A percentile compares a stretch with the other conserved stretches of the same genome.
Evolutionary conservation across 1,140 invertebrate genomes (phyloP).

Genomic region (Drosophila hydei): DNA sequence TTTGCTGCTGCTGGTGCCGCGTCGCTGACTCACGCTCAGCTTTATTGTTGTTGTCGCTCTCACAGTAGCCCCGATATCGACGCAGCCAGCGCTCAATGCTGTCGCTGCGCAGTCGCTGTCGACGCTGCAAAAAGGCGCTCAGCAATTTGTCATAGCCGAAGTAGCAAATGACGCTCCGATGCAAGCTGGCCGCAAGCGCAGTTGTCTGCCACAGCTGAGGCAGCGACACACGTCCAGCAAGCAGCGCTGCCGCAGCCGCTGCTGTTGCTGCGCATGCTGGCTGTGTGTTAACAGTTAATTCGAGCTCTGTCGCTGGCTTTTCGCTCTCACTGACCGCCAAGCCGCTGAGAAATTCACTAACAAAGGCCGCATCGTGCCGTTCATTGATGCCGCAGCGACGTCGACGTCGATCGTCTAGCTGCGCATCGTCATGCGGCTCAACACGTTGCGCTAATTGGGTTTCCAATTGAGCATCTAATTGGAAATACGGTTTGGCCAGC

Average conservation of each 20-base stretch:
- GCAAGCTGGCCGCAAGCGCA: conserved; percentile 50
- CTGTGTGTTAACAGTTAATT: neutral
- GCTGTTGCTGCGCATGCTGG: neutral
- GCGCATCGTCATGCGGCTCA: neutral
- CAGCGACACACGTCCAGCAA: conserved; percentile 29
- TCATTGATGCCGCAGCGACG: conserved; percentile 64
- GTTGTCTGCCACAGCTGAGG: conserved; percentile 51
- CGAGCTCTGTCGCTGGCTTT: neutral
- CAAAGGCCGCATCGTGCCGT: conserved; percentile 54
- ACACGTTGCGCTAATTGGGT: neutral
- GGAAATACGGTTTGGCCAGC: conserved; percentile 23
- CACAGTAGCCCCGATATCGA: conserved; percentile 32
- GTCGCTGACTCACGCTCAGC: conserved; percentile 56
- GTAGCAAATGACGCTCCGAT: conserved; percentile 60
- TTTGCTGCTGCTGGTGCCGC: neutral
- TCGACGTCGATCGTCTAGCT: conserved; percentile 9
- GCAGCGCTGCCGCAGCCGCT: conserved; percentile 14
- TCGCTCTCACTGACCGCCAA: conserved; percentile 9
- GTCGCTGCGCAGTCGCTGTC: conserved; percentile 28
- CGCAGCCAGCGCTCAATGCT: conserved; percentile 35
- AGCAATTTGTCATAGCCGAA: conserved; percentile 63
- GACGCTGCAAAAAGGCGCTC: conserved; percentile 44
- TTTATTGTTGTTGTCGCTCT: conserved; percentile 19
- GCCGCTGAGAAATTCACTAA: conserved; percentile 64
- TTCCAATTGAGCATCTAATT: conserved; percentile 15